These are phyloP conservation scores for Ploceus nigricollis DNA, from an alignment of 2,113 vertebrate genomes.

Conservation along the genomic window DNA sequence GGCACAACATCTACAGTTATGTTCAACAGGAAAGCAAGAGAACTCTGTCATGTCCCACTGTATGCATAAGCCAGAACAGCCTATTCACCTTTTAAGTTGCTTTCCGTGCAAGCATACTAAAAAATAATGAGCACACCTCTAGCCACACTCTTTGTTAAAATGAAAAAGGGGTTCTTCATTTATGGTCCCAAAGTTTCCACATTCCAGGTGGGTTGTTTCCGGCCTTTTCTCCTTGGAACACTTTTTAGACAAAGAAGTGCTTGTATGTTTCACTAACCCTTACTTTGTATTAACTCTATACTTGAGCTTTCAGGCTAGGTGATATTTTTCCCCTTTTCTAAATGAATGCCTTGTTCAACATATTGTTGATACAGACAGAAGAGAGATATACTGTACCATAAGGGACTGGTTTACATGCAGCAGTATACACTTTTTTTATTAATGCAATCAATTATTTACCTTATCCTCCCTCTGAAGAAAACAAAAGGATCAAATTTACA, in stretches of 20 bases:
- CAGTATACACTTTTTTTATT: slow-evolving; percentile 36
- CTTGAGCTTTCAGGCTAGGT: slow-evolving; percentile 32
- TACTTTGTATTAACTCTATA: not conserved
- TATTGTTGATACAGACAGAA: slow-evolving; percentile 41
- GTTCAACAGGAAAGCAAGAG: not conserved
- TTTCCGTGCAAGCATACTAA: not conserved
- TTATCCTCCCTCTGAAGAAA: slow-evolving; percentile 35
- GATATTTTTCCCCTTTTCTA: slow-evolving; percentile 29
- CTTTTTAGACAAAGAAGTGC: slow-evolving; percentile 61
- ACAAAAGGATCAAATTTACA: slow-evolving; percentile 33
- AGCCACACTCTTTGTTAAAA: not conserved
- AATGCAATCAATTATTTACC: slow-evolving; percentile 56
- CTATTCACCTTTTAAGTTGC: not conserved
- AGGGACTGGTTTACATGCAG: slow-evolving; percentile 46
- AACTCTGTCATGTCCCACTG: not conserved
- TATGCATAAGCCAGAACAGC: not conserved
- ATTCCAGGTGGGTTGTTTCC: slow-evolving; percentile 24
- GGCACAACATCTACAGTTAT: not conserved
- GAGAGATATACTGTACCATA: slow-evolving; percentile 29
- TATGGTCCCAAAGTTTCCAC: not conserved
- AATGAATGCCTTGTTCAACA: slow-evolving; percentile 54
- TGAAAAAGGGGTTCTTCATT: slow-evolving; percentile 3
- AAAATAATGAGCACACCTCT: not conserved
- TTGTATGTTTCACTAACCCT: slow-evolving; percentile 43
- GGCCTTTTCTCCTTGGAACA: slow-evolving; percentile 47